Evolutionary conservation across 1,140 invertebrate species (phyloP), one percentile per base, ranked within the genome.

Genomic region (Oreohelix idahoensis): DNA sequence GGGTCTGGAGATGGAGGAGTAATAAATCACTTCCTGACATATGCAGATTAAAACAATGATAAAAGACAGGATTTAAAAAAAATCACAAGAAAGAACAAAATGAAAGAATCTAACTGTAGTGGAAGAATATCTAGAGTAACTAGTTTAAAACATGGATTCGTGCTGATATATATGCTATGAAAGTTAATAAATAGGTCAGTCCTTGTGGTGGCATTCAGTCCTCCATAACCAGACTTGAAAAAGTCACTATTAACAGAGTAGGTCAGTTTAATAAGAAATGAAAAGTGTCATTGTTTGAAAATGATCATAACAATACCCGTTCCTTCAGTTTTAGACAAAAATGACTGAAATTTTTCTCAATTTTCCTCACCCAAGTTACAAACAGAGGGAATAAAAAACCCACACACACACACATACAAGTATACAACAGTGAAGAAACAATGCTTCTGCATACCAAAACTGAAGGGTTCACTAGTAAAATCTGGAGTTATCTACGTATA

Each of bases 301-400:
- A 79, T 79, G 13, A 66, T 79, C 53, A 29, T 32, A 66, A 66
- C 58, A 79, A 79, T 79, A 69, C 77, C 77, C 58, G 77, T 79
- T 66, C 77, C 66, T 66, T 79, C 58, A 38, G 53, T 79, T 79
- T 66, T 13, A 66, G 53, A 39, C 0, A 35, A 53, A 79, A 51
- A n/a, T 5, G 66, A 63, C 32, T 36, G 63, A 66, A 32, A 66
- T 13, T 77, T n/a, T 77, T 58, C 42, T 66, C 49, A 49, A 29
- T 17, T 11, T 69, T 39, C 58, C 38, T 79, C 58, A 32, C 76
- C 76, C 76, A 32, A 32, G 49, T 78, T 78, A 32, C 53, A 58
- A 58, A 58, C 53, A 58, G 53, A 58, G 58, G 58, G 10, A 45
- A 45, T 8, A 45, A 45, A 15, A 35, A 45, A 42, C 35, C 36